These are phyloP conservation scores for Austrolebias charrua DNA, from an alignment of 2,797 vertebrate genomes.

Conservation along the genomic window DNA sequence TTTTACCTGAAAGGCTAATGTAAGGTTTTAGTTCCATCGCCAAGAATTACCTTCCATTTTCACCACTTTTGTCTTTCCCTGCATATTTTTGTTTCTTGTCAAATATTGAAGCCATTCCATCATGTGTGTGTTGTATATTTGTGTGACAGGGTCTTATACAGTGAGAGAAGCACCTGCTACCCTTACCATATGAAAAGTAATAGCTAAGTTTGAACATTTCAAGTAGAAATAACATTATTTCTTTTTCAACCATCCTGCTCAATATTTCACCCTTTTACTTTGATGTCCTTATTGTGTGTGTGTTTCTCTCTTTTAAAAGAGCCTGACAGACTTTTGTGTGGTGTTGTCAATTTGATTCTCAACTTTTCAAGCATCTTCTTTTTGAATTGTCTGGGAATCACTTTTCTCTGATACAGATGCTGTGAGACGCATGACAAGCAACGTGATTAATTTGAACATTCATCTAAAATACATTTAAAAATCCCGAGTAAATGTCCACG, in stretches of 20 bases:
- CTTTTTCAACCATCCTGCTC: not conserved
- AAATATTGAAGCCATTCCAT: slow-evolving; percentile 16
- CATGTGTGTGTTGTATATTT: slow-evolving; percentile 28
- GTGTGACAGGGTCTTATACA: slow-evolving; percentile 18
- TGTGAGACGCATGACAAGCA: not conserved
- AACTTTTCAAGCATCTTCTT: not conserved
- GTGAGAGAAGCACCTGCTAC: slow-evolving; percentile 28
- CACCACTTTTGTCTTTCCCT: slow-evolving; percentile 18
- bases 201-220: slow-evolving; percentile 30
- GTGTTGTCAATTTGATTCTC: not conserved
- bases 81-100: slow-evolving; percentile 44
- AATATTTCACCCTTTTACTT: slow-evolving; percentile 5
- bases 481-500: too few species aligned
- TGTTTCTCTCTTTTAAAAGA: too few species aligned
- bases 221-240: slow-evolving; percentile 1
- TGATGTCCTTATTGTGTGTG: not conserved
- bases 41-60: slow-evolving; percentile 41
- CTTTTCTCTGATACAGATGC: not conserved
- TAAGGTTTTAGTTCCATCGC: slow-evolving; percentile 42
- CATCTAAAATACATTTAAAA: not conserved
- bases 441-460: not conserved
- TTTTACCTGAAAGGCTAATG: slow-evolving; percentile 50
- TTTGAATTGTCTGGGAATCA: not conserved
- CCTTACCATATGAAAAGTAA: slow-evolving; percentile 35
- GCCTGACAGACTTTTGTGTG: too few species aligned